A percentile compares a stretch with the other conserved stretches of the same genome.
These are phyloP conservation scores for Chromoteleia sp. DNA, from an alignment of 2,888 invertebrate species.

Conservation along the genomic window DNA sequence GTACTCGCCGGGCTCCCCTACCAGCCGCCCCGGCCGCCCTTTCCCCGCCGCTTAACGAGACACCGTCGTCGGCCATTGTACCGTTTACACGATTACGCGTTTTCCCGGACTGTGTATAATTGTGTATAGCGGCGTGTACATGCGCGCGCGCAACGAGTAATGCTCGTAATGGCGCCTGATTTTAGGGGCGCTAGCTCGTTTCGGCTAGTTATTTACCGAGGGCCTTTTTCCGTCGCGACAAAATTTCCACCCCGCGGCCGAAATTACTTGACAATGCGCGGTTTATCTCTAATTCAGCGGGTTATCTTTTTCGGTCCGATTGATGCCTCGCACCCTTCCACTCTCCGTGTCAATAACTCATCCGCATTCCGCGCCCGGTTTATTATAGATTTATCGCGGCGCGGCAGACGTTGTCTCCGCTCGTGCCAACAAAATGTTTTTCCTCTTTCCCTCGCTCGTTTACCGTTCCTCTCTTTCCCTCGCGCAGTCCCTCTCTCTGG, in stretches of 20 bases:
- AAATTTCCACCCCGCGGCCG: too few relatives aligned
- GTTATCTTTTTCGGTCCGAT: too few relatives aligned
- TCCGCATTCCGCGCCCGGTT: not conserved
- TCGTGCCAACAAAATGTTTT: too few relatives aligned
- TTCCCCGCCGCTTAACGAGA: constrained; percentile 74
- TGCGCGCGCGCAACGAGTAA: constrained; percentile 52
- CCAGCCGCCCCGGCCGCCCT: constrained; percentile 6
- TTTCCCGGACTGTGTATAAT: constrained; percentile 71
- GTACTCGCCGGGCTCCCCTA: constrained; percentile 48
- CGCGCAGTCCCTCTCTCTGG: not conserved
- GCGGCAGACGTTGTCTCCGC: too few relatives aligned
- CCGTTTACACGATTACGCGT: constrained; percentile 81
- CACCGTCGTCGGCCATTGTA: constrained; percentile 77
- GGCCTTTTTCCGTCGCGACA: not conserved
- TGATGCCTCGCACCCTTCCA: not conserved
- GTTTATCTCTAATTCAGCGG: too few relatives aligned
- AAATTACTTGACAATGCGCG: too few relatives aligned
- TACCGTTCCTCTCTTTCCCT: not conserved
- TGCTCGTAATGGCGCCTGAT: constrained; percentile 50
- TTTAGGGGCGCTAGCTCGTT: constrained; percentile 29
- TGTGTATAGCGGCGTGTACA: constrained; percentile 44
- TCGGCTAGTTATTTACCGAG: constrained; percentile 4
- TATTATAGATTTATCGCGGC: not conserved
- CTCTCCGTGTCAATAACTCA: not conserved
- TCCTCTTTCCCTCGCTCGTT: not conserved